These are phyloP conservation scores for Eretmocerus hayati DNA, from an alignment of 2,888 invertebrate genomes.

Conservation along the genomic window DNA sequence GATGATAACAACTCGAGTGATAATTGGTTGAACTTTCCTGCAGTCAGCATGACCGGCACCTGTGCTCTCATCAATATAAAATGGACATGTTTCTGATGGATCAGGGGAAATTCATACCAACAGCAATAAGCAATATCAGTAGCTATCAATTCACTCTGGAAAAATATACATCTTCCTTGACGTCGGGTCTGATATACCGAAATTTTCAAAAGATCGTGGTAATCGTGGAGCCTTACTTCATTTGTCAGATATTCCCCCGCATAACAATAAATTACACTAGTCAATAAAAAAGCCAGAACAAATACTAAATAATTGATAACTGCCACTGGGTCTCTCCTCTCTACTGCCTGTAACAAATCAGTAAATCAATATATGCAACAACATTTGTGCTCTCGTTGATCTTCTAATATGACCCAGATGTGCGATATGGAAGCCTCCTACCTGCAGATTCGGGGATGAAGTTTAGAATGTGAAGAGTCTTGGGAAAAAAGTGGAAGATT, in stretches of 20 bases:
- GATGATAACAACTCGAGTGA: slow-evolving; percentile 18
- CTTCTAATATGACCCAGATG: too few relatives aligned
- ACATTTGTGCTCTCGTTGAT: too few relatives aligned
- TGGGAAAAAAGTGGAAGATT: too few relatives aligned
- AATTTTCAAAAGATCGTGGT: too few relatives aligned
- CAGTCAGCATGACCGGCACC: slow-evolving; percentile 23
- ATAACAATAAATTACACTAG: slow-evolving; percentile 24
- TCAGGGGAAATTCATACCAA: slow-evolving; percentile 24
- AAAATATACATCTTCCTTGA: too few relatives aligned
- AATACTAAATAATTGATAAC: slow-evolving; percentile 10
- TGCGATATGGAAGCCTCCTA: too few relatives aligned
- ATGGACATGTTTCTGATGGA: slow-evolving; percentile 13
- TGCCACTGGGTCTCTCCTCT: slow-evolving; percentile 7
- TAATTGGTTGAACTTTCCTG: slow-evolving; percentile 24
- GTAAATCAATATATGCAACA: too few relatives aligned
- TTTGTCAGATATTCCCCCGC: slow-evolving; percentile 27
- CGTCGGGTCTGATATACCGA: too few relatives aligned
- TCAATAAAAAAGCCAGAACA: slow-evolving; percentile 7
- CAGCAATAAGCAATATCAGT: slow-evolving; percentile 19
- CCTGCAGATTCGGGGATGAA: too few relatives aligned
- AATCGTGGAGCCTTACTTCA: slow-evolving; percentile 19
- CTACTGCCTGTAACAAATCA: slow-evolving; percentile 13
- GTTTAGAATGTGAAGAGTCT: too few relatives aligned
- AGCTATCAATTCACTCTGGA: slow-evolving; percentile 24
- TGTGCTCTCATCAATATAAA: slow-evolving; percentile 24